Evolutionary conservation across 2,888 invertebrate genomes (phyloP).

Genomic region (Cordilura impudica): DNA sequence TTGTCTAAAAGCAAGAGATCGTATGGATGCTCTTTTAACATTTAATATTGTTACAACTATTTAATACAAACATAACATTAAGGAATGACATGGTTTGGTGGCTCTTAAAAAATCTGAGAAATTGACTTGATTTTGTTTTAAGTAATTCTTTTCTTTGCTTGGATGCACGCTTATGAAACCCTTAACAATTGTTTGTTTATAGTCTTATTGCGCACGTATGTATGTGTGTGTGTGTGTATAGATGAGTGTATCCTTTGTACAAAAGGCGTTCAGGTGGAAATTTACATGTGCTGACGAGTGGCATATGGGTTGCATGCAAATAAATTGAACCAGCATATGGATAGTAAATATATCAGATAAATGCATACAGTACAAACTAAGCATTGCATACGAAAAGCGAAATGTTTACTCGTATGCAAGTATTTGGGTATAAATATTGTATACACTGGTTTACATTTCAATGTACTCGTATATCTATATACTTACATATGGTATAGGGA

Average conservation of each 20-base stretch:
- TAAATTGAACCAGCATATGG: constrained; percentile 60
- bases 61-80: not conserved
- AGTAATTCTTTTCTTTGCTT: not conserved
- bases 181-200: constrained; percentile 56
- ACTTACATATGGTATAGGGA: constrained; percentile 8
- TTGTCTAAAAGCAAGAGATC: no score
- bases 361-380: not conserved
- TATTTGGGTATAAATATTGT: constrained; percentile 12
- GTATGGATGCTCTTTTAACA: no score
- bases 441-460: constrained; percentile 3
- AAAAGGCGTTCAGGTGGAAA: constrained; percentile 61
- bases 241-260: constrained; percentile 29
- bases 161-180: constrained; percentile 29
- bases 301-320: constrained; percentile 61
- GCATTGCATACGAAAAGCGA: not conserved
- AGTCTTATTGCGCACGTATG: constrained; percentile 18
- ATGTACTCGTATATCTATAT: not conserved
- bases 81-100: not conserved
- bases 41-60: no score
- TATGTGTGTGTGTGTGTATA: not conserved
- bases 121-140: not conserved
- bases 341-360: constrained; percentile 28
- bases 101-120: not conserved
- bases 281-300: constrained; percentile 60
- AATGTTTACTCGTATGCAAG: not conserved